Evolutionary conservation across 2,888 invertebrate species (phyloP).

Genomic region (Oscheius onirici): DNA sequence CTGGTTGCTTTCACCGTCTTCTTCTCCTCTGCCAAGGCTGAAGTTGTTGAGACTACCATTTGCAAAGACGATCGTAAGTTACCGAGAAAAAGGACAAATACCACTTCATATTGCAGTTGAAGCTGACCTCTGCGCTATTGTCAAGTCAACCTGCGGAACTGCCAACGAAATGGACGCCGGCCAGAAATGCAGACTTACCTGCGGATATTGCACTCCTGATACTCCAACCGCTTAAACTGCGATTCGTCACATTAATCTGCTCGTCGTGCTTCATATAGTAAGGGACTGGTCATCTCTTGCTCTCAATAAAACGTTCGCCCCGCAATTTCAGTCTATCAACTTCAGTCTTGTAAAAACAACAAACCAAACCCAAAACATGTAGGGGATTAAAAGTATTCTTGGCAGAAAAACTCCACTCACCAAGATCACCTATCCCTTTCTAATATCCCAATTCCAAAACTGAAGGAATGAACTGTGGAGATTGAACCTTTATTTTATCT

Average conservation of each 20-base stretch:
- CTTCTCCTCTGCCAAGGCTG: constrained; percentile 1
- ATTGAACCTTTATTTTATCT: no score
- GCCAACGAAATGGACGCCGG: background rate
- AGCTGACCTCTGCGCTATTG: background rate
- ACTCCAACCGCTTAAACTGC: background rate
- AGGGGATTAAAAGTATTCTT: no score
- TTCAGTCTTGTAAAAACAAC: no score
- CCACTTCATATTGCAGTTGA: background rate
- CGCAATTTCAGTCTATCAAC: background rate
- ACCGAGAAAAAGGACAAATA: background rate
- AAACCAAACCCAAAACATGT: no score
- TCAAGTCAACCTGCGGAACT: background rate
- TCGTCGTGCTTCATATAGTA: constrained; percentile 3
- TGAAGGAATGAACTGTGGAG: no score
- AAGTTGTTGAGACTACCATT: background rate
- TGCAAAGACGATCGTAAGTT: constrained; percentile 6
- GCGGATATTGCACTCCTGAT: background rate
- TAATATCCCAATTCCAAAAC: no score
- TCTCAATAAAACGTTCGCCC: constrained; percentile 12
- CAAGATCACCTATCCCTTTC: no score
- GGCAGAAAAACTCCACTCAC: no score
- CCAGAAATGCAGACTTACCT: background rate
- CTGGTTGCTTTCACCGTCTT: background rate
- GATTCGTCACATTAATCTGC: background rate
- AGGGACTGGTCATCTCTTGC: constrained; percentile 19